phyloP scores from a whole-genome alignment of 92 coral and sea anemone genomes.

The Muricea muricata region DNA sequence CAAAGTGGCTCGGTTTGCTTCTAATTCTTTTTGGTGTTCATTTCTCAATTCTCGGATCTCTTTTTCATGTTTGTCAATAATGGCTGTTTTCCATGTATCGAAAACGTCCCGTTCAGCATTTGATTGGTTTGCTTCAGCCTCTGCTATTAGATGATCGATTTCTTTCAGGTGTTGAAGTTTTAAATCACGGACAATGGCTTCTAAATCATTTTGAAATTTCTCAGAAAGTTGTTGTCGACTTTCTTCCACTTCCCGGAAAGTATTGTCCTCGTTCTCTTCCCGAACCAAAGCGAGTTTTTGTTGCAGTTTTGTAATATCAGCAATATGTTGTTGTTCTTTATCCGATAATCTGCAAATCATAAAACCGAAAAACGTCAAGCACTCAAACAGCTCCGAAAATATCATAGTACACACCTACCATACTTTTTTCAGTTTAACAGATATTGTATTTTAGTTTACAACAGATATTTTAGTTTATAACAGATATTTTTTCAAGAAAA shows the following conservation, averaged over 20 bases:
- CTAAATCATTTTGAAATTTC: slow-evolving; percentile 77
- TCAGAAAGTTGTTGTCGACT: slow-evolving; percentile 78
- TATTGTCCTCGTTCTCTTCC: slow-evolving; percentile 75
- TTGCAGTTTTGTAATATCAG: slow-evolving; percentile 73
- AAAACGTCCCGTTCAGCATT: slow-evolving; percentile 9
- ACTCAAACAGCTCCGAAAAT: too few species aligned
- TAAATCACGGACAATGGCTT: slow-evolving; percentile 36
- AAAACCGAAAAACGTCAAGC: not conserved
- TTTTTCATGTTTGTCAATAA: slow-evolving; percentile 53
- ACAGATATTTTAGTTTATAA: too few species aligned
- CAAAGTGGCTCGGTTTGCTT: slow-evolving; percentile 68
- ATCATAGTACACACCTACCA: too few species aligned
- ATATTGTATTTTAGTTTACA: too few species aligned
- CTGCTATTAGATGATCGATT: slow-evolving; percentile 29
- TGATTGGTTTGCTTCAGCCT: slow-evolving; percentile 39
- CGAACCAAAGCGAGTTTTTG: slow-evolving; percentile 68
- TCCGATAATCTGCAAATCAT: slow-evolving; percentile 72
- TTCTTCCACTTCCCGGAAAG: slow-evolving; percentile 72
- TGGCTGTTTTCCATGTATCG: slow-evolving; percentile 22
- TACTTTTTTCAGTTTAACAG: too few species aligned
- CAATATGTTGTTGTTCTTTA: slow-evolving; percentile 75
- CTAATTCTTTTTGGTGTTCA: slow-evolving; percentile 82
- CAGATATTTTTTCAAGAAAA: too few species aligned
- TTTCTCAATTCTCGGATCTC: slow-evolving; percentile 62
- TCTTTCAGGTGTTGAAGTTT: slow-evolving; percentile 33